These are phyloP conservation scores for Synergus gifuensis DNA, from an alignment of 2,888 invertebrate species.

Conservation along the genomic window DNA sequence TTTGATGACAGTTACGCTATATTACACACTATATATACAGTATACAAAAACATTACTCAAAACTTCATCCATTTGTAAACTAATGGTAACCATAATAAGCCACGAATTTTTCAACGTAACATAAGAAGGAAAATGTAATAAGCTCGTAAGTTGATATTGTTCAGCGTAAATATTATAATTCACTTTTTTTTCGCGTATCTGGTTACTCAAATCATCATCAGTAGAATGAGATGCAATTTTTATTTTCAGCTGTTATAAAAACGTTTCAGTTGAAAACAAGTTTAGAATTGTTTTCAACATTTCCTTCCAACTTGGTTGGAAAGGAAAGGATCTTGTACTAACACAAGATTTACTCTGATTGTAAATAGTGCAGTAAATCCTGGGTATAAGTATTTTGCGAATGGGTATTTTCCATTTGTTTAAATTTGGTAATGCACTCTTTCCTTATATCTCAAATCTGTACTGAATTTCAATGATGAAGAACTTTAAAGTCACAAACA, in stretches of 20 bases:
- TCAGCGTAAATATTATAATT: no score
- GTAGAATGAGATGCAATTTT: no score
- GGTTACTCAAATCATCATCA: no score
- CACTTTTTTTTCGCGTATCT: no score
- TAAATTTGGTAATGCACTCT: not conserved
- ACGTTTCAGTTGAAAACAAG: not conserved
- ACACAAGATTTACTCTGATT: not conserved
- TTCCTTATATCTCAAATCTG: not conserved
- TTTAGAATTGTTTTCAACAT: not conserved
- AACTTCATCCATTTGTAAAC: no score
- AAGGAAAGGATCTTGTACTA: not conserved
- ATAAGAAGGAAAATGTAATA: no score
- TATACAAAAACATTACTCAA: no score
- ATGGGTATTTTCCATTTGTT: not conserved
- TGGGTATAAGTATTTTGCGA: no score
- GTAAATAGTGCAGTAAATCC: no score
- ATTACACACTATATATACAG: no score
- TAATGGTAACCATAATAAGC: no score
- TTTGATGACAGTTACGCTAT: not conserved
- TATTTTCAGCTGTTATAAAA: not conserved
- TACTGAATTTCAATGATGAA: not conserved
- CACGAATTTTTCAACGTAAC: no score
- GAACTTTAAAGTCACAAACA: not conserved
- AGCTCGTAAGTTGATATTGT: not conserved
- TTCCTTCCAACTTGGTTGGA: not conserved